These are phyloP conservation scores for Platysteira castanea DNA, from an alignment of 2,113 vertebrate species.

Conservation along the genomic window DNA sequence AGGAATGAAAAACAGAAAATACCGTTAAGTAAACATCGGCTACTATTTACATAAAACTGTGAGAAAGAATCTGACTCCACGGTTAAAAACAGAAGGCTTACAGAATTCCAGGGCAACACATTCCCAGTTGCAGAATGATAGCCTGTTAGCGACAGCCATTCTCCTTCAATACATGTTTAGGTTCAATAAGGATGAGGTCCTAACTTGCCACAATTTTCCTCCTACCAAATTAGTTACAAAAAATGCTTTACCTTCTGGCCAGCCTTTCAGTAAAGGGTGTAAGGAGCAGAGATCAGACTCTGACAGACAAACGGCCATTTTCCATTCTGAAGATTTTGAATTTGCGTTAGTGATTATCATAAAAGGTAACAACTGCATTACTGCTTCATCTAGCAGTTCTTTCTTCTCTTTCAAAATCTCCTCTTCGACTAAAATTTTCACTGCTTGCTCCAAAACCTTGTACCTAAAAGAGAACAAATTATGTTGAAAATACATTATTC, in stretches of 20 bases:
- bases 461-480: constrained; percentile 71
- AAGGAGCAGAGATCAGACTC: constrained; percentile 73
- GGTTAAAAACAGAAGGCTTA: too few relatives aligned
- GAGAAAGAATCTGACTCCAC: too few relatives aligned
- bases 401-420: constrained; percentile 55
- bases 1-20: too few relatives aligned
- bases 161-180: not conserved
- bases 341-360: constrained; percentile 71
- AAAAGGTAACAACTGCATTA: constrained; percentile 81
- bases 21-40: too few relatives aligned
- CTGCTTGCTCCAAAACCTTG: constrained; percentile 69
- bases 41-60: too few relatives aligned
- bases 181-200: not conserved
- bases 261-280: constrained; percentile 82
- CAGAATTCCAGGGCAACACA: too few relatives aligned
- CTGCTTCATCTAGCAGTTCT: constrained; percentile 57
- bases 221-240: not conserved
- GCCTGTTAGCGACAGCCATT: not conserved
- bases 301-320: constrained; percentile 73
- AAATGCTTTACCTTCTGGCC: constrained; percentile 79
- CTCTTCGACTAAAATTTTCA: constrained; percentile 74
- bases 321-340: constrained; percentile 70
- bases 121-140: not conserved
- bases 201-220: not conserved
- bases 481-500: not conserved